Conservation (phyloP, 1,140 invertebrate genomes). For the Pseudomyrmex dendroicus region DNA sequence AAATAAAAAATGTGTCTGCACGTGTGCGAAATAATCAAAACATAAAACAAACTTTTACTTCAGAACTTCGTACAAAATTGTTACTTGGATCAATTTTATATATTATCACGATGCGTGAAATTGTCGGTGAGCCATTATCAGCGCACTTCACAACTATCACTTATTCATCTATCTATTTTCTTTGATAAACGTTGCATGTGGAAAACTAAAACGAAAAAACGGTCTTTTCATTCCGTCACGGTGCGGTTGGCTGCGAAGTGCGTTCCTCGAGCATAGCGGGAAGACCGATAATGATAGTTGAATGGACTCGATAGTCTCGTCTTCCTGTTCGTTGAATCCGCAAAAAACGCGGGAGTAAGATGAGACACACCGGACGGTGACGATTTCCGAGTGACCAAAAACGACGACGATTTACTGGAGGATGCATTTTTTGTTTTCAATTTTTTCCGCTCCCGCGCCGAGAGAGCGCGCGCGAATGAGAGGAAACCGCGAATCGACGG, state of each 20-base stretch:
- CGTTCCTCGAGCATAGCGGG: constrained; percentile 35
- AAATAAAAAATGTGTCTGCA: too few relatives aligned
- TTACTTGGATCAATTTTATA: too few relatives aligned
- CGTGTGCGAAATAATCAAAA: too few relatives aligned
- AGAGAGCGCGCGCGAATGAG: constrained; percentile 35
- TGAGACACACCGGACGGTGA: not conserved
- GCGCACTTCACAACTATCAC: too few relatives aligned
- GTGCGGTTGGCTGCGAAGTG: not conserved
- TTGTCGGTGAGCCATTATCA: too few relatives aligned
- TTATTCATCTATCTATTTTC: not conserved
- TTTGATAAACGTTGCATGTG: not conserved
- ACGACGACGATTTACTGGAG: constrained; percentile 47
- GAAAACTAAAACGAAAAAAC: not conserved
- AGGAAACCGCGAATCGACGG: constrained; percentile 73
- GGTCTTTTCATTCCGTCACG: not conserved
- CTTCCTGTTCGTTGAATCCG: constrained; percentile 25
- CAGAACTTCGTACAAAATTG: too few relatives aligned
- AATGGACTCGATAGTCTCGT: constrained; percentile 18
- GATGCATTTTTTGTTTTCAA: constrained; percentile 3
- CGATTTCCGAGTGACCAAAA: constrained; percentile 52
- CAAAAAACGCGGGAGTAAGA: constrained; percentile 17
- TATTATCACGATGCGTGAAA: too few relatives aligned
- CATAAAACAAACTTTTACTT: too few relatives aligned
- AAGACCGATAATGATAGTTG: constrained; percentile 37
- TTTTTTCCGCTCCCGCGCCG: not conserved